Conservation (phyloP, 1,140 invertebrate genomes). For the Danaus plexippus region DNA sequence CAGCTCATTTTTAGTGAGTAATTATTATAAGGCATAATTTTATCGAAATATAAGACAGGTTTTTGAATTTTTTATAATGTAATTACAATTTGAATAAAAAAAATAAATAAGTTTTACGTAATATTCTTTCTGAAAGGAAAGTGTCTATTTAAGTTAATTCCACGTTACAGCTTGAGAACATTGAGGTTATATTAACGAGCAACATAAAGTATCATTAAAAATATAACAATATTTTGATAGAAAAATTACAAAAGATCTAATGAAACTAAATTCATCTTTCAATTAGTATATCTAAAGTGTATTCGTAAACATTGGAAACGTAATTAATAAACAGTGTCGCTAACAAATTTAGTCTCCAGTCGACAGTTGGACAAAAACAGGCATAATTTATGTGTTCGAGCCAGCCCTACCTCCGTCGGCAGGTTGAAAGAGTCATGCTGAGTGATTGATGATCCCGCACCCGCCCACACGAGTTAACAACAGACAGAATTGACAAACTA, state of each 20-base stretch:
- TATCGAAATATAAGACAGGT: too few species aligned
- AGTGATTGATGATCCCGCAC: slow-evolving; percentile 62
- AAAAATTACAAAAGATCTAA: too few species aligned
- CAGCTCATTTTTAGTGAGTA: slow-evolving; percentile 6
- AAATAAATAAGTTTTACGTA: too few species aligned
- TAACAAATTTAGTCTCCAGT: slow-evolving; percentile 58
- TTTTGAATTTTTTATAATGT: slow-evolving; percentile 3
- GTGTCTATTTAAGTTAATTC: too few species aligned
- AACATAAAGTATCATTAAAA: too few species aligned
- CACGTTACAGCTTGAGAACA: too few species aligned
- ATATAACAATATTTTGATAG: too few species aligned
- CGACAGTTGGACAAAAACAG: slow-evolving; percentile 54
- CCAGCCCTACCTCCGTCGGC: slow-evolving; percentile 51
- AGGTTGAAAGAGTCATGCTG: slow-evolving; percentile 70
- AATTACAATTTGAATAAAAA: too few species aligned
- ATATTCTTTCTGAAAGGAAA: too few species aligned
- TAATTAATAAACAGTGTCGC: slow-evolving; percentile 61
- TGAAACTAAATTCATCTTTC: too few species aligned
- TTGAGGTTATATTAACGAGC: too few species aligned
- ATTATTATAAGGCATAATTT: too few species aligned
- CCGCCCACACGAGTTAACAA: slow-evolving; percentile 53
- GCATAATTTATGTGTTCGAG: slow-evolving; percentile 52
- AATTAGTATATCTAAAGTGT: slow-evolving; percentile 6
- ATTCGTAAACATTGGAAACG: slow-evolving; percentile 34
- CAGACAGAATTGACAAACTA: slow-evolving; percentile 58